Base-by-base conservation (phyloP, 2,888 invertebrate genomes). In the Octodonta nipae region DNA sequence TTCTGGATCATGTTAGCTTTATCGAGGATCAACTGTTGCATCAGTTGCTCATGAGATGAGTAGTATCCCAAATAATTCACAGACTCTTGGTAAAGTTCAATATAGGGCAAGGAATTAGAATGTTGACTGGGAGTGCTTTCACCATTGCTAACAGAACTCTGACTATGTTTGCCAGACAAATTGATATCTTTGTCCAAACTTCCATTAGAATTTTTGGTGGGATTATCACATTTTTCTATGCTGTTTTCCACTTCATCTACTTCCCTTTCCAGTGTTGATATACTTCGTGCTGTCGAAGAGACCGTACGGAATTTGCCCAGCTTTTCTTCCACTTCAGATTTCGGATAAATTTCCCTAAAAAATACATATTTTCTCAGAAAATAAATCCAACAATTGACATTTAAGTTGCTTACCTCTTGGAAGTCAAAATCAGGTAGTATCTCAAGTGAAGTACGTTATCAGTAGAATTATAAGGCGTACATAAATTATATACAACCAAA, bases 11-110 rank as follows among this genome's bases (percentile, higher is more conserved):
- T 62, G 13, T 60, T 54, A 1, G 72, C 72, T 49, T 73, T 72
- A 16, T 71, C 67, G 45, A 66, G 56, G 33, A 75, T 72, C 35
- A 73, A 54, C 44, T 70, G 67, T 41, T 74, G 73, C 73, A 76
- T 75, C 7, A 70, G 51, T 49, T 75, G 72, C 45, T 77, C 77
- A 45, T 77, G 75, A 0, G 71, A 71, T 1, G 76, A 75, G 54
- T 73, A 77, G 47, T 76, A 78, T 5, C 76, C 78, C 28, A 78
- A 60, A 58, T 79, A 79, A 56, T 77, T 75, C 8, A 78, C 71
- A 6, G 68, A 67, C 51, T 76, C 75, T 45, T 70, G 70, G 36
- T 70, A 67, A 41, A 65, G 59, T 45, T 54, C 52, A n/a, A 56
- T 43, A 30, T 54, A 50, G 7, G 51, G 45, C 20, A 50, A 15